Evolutionary conservation across 1,140 invertebrate genomes (phyloP).

Genomic region (Dreissena polymorpha): DNA sequence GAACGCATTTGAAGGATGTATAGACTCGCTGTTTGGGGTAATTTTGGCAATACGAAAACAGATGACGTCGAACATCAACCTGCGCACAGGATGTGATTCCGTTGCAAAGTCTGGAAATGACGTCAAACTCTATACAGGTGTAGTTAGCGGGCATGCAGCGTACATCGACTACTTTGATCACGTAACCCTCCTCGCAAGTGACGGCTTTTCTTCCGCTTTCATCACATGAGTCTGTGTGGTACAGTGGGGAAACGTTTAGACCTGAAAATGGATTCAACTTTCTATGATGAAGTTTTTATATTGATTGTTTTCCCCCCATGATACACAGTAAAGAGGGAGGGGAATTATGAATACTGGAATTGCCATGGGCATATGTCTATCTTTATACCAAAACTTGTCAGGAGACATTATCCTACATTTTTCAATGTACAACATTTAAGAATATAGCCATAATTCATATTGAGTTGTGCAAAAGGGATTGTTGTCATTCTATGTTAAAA

Average conservation of each 20-base stretch:
- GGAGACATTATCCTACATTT: no score
- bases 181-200: constrained; percentile 29
- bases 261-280: no score
- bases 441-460: no score
- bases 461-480: no score
- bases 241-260: background rate
- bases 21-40: constrained; percentile 37
- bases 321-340: no score
- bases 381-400: no score
- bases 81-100: constrained; percentile 33
- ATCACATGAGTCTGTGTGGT: constrained; percentile 44
- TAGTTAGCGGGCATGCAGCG: constrained; percentile 50
- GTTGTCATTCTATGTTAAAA: no score
- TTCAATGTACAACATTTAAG: no score
- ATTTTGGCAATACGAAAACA: constrained; percentile 36
- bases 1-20: constrained; percentile 44
- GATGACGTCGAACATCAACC: constrained; percentile 37
- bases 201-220: constrained; percentile 36
- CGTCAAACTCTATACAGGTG: constrained; percentile 1
- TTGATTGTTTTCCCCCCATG: no score
- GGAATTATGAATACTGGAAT: no score
- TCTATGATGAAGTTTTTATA: no score
- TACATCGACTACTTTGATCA: constrained; percentile 34
- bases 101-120: constrained; percentile 32
- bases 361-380: no score